Base-by-base conservation (phyloP, 2,797 vertebrate genomes). In the Hipposideros larvatus region DNA sequence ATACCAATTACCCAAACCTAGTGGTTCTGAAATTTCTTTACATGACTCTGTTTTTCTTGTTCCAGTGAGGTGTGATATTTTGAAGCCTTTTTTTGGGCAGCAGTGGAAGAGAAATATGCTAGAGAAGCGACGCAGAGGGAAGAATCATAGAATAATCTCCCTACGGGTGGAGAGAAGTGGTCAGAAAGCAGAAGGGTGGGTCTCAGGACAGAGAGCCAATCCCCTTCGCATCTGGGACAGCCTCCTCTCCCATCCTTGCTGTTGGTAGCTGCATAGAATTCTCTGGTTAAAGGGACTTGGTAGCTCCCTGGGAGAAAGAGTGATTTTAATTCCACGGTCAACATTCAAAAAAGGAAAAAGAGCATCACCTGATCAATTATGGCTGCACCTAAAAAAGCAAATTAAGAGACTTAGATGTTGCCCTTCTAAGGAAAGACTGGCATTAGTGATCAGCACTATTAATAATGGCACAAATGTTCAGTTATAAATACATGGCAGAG, bases 401-500 rank as follows among this genome's bases (percentile, higher is more conserved):
- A 97, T 68, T 75, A 87, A 96, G 48, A 91, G 59, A 94, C 43
- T 77, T 71, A 82, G 70, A 34, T 28, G 55, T 51, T 82, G 41
- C 24, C n/a, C 65, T 90, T 48, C 16, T 53, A 94, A 85, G 66
- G 66, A 91, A 87, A 94, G 34, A 74, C 2, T 92, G 74, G 18
- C n/a, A 24, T 68, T 90, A 13, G 15, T 63, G 26, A 92, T 83
- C 51, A 93, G 48, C 26, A 24, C 37, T 92, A 95, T 85, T 93
- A 96, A 95, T 82, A 95, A 86, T 19, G 19, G 31, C 51, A 74
- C 28, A 91, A 92, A 87, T 68, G 2, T 26, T 65, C 48, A 57
- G 68, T 66, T 91, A 93, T 82, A 94, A 95, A 92, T 87, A 78
- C 37, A 89, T 70, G 53, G 80, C 26, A 37, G 63, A 88, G 15